Evolutionary conservation across 2,113 vertebrate species (phyloP).

Genomic region (Marmota flaviventris): DNA sequence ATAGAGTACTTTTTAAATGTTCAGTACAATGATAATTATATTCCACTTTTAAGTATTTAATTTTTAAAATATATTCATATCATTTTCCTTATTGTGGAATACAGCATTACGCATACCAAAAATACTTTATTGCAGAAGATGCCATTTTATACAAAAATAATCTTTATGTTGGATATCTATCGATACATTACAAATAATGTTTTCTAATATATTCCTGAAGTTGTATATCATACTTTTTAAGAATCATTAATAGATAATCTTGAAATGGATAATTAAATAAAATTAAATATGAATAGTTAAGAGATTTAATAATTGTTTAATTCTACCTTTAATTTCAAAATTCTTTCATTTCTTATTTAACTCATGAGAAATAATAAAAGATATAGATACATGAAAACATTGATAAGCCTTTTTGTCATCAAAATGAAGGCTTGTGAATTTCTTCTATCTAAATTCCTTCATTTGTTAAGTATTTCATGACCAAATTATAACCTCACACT

Average conservation of each 20-base stretch:
- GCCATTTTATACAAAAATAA: neutral
- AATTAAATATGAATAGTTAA: neutral
- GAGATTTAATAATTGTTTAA: slow-evolving; percentile 20
- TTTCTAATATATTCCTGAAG: neutral
- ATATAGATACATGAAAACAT: neutral
- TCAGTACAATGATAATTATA: neutral
- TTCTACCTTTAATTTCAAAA: neutral
- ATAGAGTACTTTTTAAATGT: neutral
- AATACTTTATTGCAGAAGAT: slow-evolving; percentile 39
- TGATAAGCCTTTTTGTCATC: neutral
- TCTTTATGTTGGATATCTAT: neutral
- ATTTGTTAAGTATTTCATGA: neutral
- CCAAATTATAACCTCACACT: neutral
- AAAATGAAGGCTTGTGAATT: neutral
- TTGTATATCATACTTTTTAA: neutral
- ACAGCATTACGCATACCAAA: neutral
- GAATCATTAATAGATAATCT: slow-evolving; percentile 39
- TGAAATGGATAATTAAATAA: neutral
- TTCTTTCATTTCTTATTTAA: slow-evolving; percentile 38
- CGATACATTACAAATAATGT: neutral
- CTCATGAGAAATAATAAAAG: neutral
- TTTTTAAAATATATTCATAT: slow-evolving; percentile 6
- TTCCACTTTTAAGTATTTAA: slow-evolving; percentile 3
- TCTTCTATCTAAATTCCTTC: neutral
- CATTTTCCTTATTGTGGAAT: neutral